Base-by-base conservation (phyloP, 2,888 invertebrate genomes). In the Temnothorax rugatulus region DNA sequence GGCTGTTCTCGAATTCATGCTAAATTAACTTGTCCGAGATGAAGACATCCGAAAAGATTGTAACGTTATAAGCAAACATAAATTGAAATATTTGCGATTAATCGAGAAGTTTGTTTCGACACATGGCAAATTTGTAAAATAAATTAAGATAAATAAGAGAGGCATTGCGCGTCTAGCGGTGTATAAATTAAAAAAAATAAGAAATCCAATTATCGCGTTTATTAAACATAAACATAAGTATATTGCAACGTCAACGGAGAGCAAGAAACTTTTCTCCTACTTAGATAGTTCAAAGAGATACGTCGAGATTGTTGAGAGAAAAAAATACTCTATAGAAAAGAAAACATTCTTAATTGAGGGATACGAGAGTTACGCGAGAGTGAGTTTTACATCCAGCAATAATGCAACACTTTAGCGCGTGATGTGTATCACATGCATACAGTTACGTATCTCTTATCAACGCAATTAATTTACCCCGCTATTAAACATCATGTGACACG, bases 381-480 rank as follows among this genome's bases (percentile, higher is more conserved):
- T 13, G 29, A 79, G 34, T 34, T 79, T 57, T n/a, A 68, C 3
- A 21, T 59, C 69, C 44, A 21, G 34, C 8, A n/a, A 18, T 79
- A 47, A 69, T 59, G 18, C 57, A 54, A 25, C 15, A 29, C 15
- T 47, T 47, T 57, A 54, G n/a, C 29, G 41, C 15, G 47, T 47
- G 18, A 79, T 50, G 21, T 68, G 34, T 77, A 57, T 18, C 44
- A 77, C 44, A 8, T 13, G 21, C 18, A 38, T 38, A 59, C 4
- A 59, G n/a, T 68, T 81, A 71, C n/a, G 13, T 50, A 69, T 47
- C 66, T 50, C 71, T 81, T 81, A 81, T 81, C 71, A 50, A 61
- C 38, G 25, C 79, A 81, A 71, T 77, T 82, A 82, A 82, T 75
- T 76, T 68, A 66, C n/a, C 52, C 38, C n/a, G 75, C 34, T 29